Conservation (phyloP, 2,113 vertebrate species). For the Plectropomus leopardus region DNA sequence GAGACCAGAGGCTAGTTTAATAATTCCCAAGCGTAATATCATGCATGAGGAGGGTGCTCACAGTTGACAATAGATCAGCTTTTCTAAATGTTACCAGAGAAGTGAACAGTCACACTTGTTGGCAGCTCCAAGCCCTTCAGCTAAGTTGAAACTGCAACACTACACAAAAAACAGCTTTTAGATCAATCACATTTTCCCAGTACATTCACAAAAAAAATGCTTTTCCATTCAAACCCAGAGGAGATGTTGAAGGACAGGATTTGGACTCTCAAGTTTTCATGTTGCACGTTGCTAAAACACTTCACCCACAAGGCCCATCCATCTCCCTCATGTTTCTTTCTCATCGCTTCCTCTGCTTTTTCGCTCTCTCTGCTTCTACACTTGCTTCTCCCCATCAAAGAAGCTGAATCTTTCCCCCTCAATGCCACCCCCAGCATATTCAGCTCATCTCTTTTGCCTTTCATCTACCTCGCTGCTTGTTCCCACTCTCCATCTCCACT, state of each 20-base stretch:
- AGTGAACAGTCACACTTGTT: neutral
- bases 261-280: conserved; percentile 8
- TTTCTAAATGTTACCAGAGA: conserved; percentile 11
- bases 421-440: conserved; percentile 49
- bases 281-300: conserved; percentile 25
- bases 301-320: conserved; percentile 30
- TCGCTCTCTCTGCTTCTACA: neutral
- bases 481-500: conserved; percentile 60
- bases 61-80: neutral
- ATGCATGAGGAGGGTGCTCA: neutral
- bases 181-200: neutral
- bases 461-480: conserved; percentile 70
- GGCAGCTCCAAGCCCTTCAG: neutral
- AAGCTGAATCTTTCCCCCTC: conserved; percentile 40
- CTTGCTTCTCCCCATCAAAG: conserved; percentile 53
- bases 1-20: neutral
- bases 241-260: conserved; percentile 9
- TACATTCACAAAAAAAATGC: neutral
- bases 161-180: neutral
- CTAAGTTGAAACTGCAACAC: neutral
- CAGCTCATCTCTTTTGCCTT: conserved; percentile 65
- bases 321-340: conserved; percentile 13
- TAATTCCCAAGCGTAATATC: conserved; percentile 7
- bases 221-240: conserved; percentile 10
- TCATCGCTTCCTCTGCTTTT: conserved; percentile 36